Evolutionary conservation across 2,888 invertebrate species (phyloP), one percentile per base, ranked within the genome.

Genomic region (Anaspis maculata): DNA sequence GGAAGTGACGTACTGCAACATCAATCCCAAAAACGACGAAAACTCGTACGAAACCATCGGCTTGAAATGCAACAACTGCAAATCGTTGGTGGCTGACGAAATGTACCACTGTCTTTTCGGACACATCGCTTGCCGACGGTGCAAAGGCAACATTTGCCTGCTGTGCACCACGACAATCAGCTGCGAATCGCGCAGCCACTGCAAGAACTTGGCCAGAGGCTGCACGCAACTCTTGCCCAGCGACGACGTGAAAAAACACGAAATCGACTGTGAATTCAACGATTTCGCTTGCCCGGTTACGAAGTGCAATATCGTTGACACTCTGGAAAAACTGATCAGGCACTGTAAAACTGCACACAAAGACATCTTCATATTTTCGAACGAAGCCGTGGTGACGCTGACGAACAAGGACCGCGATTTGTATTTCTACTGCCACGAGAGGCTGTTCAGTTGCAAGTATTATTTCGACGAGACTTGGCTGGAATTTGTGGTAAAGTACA

Each of bases 381-480:
- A 46, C 32, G 47, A 51, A 21, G 24, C 50, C 1, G 41, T 26
- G 1, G 49, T 37, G 23, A 48, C 16, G n/a, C 35, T 54, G 10
- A 30, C 32, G 2, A 32, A 33, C n/a, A 46, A 41, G 31, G 57
- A 59, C 39, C 40, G 53, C 26, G 33, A 25, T 2, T 43, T 56
- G 27, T 44, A 52, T 13, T 41, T 57, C 34, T 21, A 51, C 12
- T 54, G 48, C 21, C 39, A 51, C 30, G 46, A 48, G n/a, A 44
- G 41, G 25, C 40, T 57, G 9, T 59, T 59, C 37, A 50, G 46
- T 29, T 55, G 54, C 34, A 48, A 48, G 4, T 54, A 51, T 39
- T 45, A 49, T 35, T 57, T 50, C 31, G 48, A 45, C 14, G 43
- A 43, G n/a, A 45, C 44, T 12, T 48, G 53, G 4, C 6, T 9